Evolutionary conservation across 2,113 vertebrate genomes (phyloP), one percentile per base, ranked within the genome.

Genomic region (Brachyhypopomus gauderio): DNA sequence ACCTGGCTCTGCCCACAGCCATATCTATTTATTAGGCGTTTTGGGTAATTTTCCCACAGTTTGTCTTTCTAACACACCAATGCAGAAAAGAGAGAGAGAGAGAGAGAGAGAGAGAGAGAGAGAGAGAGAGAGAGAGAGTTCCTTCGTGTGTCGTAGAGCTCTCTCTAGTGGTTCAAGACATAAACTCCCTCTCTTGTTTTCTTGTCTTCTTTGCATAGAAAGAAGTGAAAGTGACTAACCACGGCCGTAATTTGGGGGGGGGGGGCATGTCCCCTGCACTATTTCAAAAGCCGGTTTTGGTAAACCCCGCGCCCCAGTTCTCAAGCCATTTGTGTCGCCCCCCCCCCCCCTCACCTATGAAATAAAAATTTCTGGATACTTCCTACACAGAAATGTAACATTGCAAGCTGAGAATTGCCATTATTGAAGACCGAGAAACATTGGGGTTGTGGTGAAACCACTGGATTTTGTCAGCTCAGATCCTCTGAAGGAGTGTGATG

Each of bases 111-210:
- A 59, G 56, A 72, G 36, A 48, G 69, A 72, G 36, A 80, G 72
- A 75, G 59, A 81, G 70, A 62, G 45, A 74, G 75, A 69, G 63
- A 78, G 45, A 77, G 64, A 69, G 63, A 63, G n/a, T 38, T 17
- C 25, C 38, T 77, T 62, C 23, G 52, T 27, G 77, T 8, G 90
- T 92, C 92, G 88, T 90, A 88, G 88, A 92, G 91, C 91, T 77
- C 93, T 93, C 93, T 91, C 93, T 88, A 91, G 94, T 94, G 93
- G 93, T 76, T 55, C 67, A 80, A 76, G 22, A 48, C 27, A 73
- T 41, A 67, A 25, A 45, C 72, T 52, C 45, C 7, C 36, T 22
- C 79, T 75, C 45, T 23, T 19, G 58, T 80, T 23, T 63, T 4
- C 22, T 69, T 78, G 8, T 5, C 7, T 20, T 11, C 20, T 23